Evolutionary conservation across 2,888 invertebrate genomes (phyloP), one percentile per base, ranked within the genome.

Genomic region (Cheilosia pagana): DNA sequence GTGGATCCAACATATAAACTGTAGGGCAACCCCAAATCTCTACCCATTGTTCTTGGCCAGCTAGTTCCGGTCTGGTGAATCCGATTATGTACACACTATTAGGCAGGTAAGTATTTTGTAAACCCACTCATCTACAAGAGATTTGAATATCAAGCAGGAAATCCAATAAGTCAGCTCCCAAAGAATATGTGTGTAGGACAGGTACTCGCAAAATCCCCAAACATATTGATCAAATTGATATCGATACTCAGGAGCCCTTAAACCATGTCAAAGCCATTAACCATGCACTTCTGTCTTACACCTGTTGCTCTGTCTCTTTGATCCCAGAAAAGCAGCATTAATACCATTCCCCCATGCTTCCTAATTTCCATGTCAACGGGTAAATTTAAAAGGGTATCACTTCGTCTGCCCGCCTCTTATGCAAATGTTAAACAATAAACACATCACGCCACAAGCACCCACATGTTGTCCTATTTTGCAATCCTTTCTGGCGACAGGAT

Each of bases 321-420:
- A 78, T 83, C 72, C 62, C 23, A 35, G 45, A 59, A 63, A 79
- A 43, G 14, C 62, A 35, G 21, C 57, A 83, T 83, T 79, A 75
- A 75, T 83, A 8, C 12, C 14, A 6, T 59, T 59, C 31, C 28
- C 28, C n/a, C 55, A n/a, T 3, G 35, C 35, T 35, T 43, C 21
- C 43, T 39, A 57, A 25, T 59, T 76, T 45, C 52, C 57, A 70
- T 63, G 52, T 65, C 59, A 81, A 65, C n/a, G 68, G 45, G 14
- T 48, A 41, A 19, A 62, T 50, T 52, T 53, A 10, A 45, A 68
- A 62, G 62, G 67, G 31, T 60, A 53, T 57, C 21, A 55, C 21
- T 31, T 25, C 39, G 10, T 31, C 7, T 28, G 5, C 45, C 43
- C 8, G 5, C 48, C 21, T 16, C 39, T n/a, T 4, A 57, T 19